phyloP scores from a whole-genome alignment of 2,888 invertebrate genomes.

The Cosmopolites sordidus region DNA sequence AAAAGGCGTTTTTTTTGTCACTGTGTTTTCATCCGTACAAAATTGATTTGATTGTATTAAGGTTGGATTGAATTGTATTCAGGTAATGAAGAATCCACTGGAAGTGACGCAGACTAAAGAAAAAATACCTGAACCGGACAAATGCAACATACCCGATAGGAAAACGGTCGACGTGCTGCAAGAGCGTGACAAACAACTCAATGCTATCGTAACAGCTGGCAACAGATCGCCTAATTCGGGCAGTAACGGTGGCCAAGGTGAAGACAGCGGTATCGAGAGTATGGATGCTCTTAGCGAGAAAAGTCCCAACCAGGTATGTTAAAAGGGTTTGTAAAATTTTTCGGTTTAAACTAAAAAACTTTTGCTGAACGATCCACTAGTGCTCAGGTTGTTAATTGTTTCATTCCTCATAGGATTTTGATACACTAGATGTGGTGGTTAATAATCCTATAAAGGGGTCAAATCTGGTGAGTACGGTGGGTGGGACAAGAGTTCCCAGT shows the following conservation, averaged over 20 bases:
- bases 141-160: conserved; percentile 42
- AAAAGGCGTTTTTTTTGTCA: conserved; percentile 4
- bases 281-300: conserved; percentile 93
- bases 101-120: conserved; percentile 32
- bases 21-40: conserved; percentile 3
- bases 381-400: too few species aligned
- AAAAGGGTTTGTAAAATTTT: not conserved
- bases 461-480: too few species aligned
- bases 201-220: conserved; percentile 27
- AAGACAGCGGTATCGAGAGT: conserved; percentile 88
- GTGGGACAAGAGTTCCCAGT: too few species aligned
- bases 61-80: not conserved
- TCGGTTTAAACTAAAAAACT: too few species aligned
- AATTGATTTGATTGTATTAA: too few species aligned
- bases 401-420: too few species aligned
- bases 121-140: conserved; percentile 45
- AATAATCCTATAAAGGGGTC: too few species aligned
- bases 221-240: conserved; percentile 46
- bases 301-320: conserved; percentile 44
- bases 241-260: conserved; percentile 56
- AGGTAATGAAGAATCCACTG: conserved; percentile 31
- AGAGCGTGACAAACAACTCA: conserved; percentile 30
- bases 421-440: too few species aligned
- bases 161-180: conserved; percentile 32
- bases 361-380: too few species aligned